phyloP scores from a whole-genome alignment of 1,140 invertebrate genomes.

The Drosophila kohkoa region DNA sequence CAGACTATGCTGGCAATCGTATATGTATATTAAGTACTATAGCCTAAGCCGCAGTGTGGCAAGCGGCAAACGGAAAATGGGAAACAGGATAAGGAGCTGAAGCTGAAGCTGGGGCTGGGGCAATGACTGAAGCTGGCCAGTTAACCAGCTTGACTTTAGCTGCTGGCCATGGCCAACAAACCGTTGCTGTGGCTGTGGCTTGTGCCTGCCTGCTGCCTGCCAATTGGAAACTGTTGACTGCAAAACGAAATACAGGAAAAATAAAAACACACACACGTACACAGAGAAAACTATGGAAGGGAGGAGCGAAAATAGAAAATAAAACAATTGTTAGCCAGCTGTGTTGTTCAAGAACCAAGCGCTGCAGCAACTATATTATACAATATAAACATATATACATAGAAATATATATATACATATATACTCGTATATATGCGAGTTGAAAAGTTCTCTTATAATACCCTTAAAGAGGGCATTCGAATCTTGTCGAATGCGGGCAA shows the following conservation, averaged over 20 bases:
- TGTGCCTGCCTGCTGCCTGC: background rate
- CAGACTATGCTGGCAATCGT: background rate
- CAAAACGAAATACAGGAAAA: slow-evolving; percentile 6
- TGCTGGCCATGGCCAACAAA: slow-evolving; percentile 15
- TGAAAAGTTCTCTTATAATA: background rate
- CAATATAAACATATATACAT: background rate
- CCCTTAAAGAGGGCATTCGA: background rate
- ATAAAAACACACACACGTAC: background rate
- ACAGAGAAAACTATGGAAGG: background rate
- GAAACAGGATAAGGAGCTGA: background rate
- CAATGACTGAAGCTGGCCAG: background rate
- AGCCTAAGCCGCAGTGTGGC: background rate
- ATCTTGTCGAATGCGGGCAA: background rate
- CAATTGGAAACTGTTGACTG: slow-evolving; percentile 32
- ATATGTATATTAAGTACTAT: slow-evolving; percentile 1
- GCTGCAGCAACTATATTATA: too few species aligned
- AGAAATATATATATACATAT: background rate
- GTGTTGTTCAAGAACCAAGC: slow-evolving; percentile 8
- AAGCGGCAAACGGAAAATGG: background rate
- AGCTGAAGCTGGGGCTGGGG: background rate
- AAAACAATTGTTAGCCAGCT: slow-evolving; percentile 17
- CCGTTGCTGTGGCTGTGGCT: background rate
- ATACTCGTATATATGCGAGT: background rate
- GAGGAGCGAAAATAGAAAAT: slow-evolving; percentile 6
- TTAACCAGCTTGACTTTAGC: slow-evolving; percentile 36